These are phyloP conservation scores for Sciaenops ocellatus DNA, from an alignment of 2,797 vertebrate genomes.

Conservation along the genomic window DNA sequence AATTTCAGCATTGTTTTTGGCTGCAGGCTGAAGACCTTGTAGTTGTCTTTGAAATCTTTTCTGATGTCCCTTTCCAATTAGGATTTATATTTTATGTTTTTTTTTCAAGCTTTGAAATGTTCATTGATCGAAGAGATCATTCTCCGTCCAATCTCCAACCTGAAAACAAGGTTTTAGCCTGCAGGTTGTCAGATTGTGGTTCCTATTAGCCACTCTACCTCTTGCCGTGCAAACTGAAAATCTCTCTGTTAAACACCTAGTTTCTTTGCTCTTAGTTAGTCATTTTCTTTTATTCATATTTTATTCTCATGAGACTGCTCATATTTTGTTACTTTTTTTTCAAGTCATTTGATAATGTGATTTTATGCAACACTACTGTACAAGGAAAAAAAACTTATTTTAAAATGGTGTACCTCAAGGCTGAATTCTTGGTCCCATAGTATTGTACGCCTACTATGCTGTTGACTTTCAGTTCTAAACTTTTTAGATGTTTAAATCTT, in stretches of 20 bases:
- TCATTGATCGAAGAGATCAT: neutral
- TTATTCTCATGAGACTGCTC: no score
- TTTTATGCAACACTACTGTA: no score
- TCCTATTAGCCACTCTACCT: neutral
- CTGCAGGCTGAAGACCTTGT: conserved; percentile 39
- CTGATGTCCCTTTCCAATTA: conserved; percentile 25
- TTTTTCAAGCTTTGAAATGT: conserved; percentile 10
- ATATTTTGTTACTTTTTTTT: no score
- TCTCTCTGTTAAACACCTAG: neutral
- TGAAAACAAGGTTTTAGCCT: neutral
- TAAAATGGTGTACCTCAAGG: conserved; percentile 19
- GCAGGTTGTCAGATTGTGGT: neutral
- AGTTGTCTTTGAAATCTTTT: conserved; percentile 6
- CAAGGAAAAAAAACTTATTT: neutral
- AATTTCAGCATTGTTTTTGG: conserved; percentile 22
- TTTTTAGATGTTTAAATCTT: neutral
- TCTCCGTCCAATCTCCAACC: neutral
- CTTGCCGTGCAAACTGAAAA: neutral
- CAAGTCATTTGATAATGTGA: no score
- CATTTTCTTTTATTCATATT: no score
- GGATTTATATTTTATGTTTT: conserved; percentile 22
- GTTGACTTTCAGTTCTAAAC: no score
- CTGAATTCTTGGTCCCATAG: neutral
- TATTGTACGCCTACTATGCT: neutral
- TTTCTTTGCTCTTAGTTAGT: no score